Evolutionary conservation across 2,797 vertebrate species (phyloP), one percentile per base, ranked within the genome.

Genomic region (Psittacula derbiana): DNA sequence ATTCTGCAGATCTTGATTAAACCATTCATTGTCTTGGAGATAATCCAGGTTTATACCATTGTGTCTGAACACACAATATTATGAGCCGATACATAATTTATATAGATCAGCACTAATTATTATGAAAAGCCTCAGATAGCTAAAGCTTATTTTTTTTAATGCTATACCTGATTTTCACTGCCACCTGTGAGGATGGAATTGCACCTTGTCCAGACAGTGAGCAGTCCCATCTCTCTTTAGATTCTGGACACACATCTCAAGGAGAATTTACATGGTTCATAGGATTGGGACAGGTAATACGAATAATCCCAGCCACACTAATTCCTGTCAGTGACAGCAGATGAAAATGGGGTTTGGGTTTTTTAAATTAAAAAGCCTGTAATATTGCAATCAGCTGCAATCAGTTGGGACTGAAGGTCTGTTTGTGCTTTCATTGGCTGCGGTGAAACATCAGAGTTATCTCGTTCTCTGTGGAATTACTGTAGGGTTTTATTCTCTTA

Each of bases 301-400:
- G 50, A 66, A 84, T 91, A 64, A 90, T n/a, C 40, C 31, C 64
- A 86, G 73, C 16, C 82, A 64, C 38, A 58, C 41, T 50, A 69
- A 88, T 71, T 86, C 40, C 66, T 50, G 18, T 25, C 36, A 33
- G 28, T 91, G 81, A 38, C 73, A 40, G 81, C 71, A 96, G 78
- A 72, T 69, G 44, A 96, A 96, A 81, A 55, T 40, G 33, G 12
- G 14, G 4, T 60, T 87, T 80, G 18, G 14, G 2, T 28, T 90
- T 93, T 90, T 88, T 62, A 52, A 91, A 92, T 76, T 88, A 60
- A 91, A 92, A 90, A 80, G 24, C 23, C 70, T 83, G 16, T 71
- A 50, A 50, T 93, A 94, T 88, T 94, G 85, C 95, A 82, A 86
- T 75, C 58, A 81, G 43, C 65, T 65, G 43, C 83, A 96, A 90